These are phyloP conservation scores for Lota lota DNA, from an alignment of 2,113 vertebrate genomes.

Conservation along the genomic window DNA sequence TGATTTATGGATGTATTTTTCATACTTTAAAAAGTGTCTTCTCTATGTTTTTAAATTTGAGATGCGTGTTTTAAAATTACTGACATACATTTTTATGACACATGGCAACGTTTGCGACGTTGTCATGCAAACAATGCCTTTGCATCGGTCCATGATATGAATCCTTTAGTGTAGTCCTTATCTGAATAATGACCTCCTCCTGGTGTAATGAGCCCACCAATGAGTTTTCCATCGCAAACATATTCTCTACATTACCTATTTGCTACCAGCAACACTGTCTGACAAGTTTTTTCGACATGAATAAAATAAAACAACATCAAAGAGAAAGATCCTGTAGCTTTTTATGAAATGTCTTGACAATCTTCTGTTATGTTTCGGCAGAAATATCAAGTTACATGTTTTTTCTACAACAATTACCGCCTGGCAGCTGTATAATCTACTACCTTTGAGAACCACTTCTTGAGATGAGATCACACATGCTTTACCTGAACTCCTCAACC, in stretches of 20 bases:
- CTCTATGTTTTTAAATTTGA: too few species aligned
- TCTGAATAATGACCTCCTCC: too few species aligned
- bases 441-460: conserved; percentile 68
- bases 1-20: too few species aligned
- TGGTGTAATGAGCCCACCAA: neutral
- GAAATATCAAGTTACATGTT: too few species aligned
- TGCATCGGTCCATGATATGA: too few species aligned
- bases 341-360: conserved; percentile 60
- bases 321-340: conserved; percentile 56
- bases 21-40: too few species aligned
- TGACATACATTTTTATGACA: neutral
- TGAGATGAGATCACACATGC: conserved; percentile 68
- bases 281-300: conserved; percentile 31
- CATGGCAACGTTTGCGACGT: neutral
- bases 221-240: neutral
- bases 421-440: conserved; percentile 64
- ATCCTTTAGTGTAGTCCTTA: too few species aligned
- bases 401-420: too few species aligned
- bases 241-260: conserved; percentile 17
- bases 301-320: conserved; percentile 51
- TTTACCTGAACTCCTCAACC: conserved; percentile 52
- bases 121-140: too few species aligned
- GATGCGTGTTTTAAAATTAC: neutral
- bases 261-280: conserved; percentile 22
- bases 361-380: too few species aligned